Base-by-base conservation (phyloP, 2,113 vertebrate genomes). In the Tricholaema leucomelas region DNA sequence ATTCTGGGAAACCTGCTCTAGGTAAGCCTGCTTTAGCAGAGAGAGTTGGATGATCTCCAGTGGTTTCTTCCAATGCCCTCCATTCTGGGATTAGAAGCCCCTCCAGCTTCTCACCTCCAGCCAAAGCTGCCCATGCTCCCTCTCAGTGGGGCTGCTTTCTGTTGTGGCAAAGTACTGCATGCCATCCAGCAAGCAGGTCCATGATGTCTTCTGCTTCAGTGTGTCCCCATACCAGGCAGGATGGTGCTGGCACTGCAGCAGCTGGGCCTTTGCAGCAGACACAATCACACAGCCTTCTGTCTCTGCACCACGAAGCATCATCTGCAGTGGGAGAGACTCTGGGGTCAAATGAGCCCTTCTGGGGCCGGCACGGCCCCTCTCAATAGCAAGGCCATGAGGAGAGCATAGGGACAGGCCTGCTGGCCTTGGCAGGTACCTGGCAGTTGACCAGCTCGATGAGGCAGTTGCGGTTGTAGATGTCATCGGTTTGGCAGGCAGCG, bases 81-180 rank as follows among this genome's bases (percentile, higher is more conserved):
- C 63, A 42, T 42, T 38, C 61, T 64, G 38, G 21, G 38, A 65
- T 44, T 46, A 21, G 8, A 55, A 48, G 21, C 27, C 14, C 35
- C 6, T 18, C 8, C 6, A 35, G 31, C 23, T 0, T 3, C 97
- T 95, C 74, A 98, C 99, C 98, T 99, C 99, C 90, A 99, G 96
- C 99, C 99, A 99, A 58, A 99, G 97, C 97, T 99, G 99, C 73
- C 98, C 96, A 14, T 99, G 98, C 88, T 99, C 99, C 46, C 98
- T 98, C 88, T 99, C 99, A 0, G 98, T 98, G 21, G 98, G 98
- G 77, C 97, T 97, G 63, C 98, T 98, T 93, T 99, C 99, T 33
- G 99, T 99, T 6, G 99, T 99, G 84, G 99, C 99, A 12, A 99
- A 99, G 95, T 99, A 99, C 97, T 99, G 99, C 99, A 99, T 99